A percentile compares a stretch with the other conserved stretches of the same genome.
Evolutionary conservation across 2,113 vertebrate species (phyloP).

Genomic region (Seriola quinqueradiata): DNA sequence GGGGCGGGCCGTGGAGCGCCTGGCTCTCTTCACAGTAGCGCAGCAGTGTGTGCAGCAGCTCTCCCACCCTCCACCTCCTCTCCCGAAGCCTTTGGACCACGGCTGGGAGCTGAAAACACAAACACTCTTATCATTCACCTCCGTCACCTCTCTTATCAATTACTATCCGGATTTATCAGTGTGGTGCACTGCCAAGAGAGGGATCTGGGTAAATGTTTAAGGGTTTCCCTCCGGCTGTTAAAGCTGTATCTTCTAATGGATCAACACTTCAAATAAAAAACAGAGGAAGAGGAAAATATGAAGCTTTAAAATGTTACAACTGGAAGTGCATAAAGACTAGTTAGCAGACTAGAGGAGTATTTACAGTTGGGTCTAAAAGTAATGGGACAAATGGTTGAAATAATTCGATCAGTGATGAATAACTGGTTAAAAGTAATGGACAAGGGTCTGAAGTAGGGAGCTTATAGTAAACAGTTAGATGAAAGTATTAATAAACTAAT

Average conservation of each 20-base stretch:
- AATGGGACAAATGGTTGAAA: too few species aligned
- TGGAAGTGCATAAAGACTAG: too few species aligned
- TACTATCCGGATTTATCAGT: not conserved
- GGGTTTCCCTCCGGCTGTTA: not conserved
- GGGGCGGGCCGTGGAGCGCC: slow-evolving; percentile 59
- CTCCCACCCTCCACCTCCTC: slow-evolving; percentile 90
- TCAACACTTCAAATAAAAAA: too few species aligned
- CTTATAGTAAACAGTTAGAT: too few species aligned
- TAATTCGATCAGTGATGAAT: too few species aligned
- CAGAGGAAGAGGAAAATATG: too few species aligned
- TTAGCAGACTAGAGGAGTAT: too few species aligned
- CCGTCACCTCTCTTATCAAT: not conserved
- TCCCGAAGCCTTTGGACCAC: slow-evolving; percentile 87
- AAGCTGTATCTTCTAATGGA: not conserved
- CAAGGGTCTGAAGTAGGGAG: too few species aligned
- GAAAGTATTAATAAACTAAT: too few species aligned
- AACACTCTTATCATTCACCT: not conserved
- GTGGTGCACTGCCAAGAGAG: not conserved
- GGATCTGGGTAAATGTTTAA: not conserved
- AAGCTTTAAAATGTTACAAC: too few species aligned
- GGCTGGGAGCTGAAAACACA: slow-evolving; percentile 85
- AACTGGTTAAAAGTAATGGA: too few species aligned
- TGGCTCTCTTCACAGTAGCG: slow-evolving; percentile 89
- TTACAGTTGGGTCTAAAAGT: too few species aligned
- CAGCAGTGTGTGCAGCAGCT: slow-evolving; percentile 92